Conservation (phyloP, 64 coral and sea anemone genomes). For the Trachythela sp. region DNA sequence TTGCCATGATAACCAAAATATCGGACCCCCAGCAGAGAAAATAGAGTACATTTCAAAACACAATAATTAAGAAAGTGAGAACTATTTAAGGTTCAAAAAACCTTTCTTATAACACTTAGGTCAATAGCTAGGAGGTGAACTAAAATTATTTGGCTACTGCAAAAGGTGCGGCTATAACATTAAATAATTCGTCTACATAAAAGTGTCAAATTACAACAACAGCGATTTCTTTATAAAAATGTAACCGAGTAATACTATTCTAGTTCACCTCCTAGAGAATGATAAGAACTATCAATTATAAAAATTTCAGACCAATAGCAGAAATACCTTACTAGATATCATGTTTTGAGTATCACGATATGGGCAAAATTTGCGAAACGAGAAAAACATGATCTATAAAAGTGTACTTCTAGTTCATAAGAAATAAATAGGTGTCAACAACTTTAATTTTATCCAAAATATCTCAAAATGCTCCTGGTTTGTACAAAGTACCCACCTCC, state of each 20-base stretch:
- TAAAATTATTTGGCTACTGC: not conserved
- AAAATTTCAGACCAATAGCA: not conserved
- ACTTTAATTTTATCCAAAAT: conserved; percentile 9
- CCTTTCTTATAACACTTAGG: not conserved
- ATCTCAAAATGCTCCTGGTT: conserved; percentile 13
- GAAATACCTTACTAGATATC: not conserved
- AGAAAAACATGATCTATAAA: not conserved
- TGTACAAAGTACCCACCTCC: conserved; percentile 25
- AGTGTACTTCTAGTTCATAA: not conserved
- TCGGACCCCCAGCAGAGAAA: not conserved
- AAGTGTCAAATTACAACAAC: not conserved
- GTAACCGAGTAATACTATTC: not conserved
- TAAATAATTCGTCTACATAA: not conserved
- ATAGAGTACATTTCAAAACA: not conserved
- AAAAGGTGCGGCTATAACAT: not conserved
- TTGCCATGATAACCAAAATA: not conserved
- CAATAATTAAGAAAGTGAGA: not conserved
- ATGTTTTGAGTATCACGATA: not conserved
- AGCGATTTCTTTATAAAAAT: not conserved
- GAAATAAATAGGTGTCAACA: too few relatives aligned
- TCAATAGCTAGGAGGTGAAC: not conserved
- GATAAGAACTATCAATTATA: not conserved
- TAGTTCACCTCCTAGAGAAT: conserved; percentile 1
- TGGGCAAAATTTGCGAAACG: not conserved
- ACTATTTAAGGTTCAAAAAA: not conserved